Evolutionary conservation across 2,888 invertebrate species (phyloP), one percentile per base, ranked within the genome.

Genomic region (Icerya purchasi): DNA sequence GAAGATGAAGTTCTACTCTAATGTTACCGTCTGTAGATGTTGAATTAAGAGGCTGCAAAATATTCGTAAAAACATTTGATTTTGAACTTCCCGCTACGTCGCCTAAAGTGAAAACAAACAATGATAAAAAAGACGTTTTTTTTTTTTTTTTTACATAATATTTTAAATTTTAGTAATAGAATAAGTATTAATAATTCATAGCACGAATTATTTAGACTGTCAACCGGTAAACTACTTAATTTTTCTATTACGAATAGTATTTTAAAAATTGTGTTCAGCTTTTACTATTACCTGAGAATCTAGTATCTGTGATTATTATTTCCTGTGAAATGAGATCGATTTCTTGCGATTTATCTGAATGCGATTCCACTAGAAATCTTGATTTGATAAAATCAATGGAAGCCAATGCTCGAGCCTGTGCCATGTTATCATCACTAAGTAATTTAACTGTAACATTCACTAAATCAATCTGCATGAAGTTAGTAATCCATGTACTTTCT

Each of bases 321-420:
- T 90, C 92, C 72, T 87, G 87, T 0, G 93, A 94, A 0, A 92
- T 88, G 21, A 96, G 76, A 71, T 93, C 93, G 57, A 94, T 80
- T 68, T 93, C 93, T 72, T 89, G 90, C 18, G 88, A 83, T 54
- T 85, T 80, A 72, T 94, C 91, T 66, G 88, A 90, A 69, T 82
- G 84, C 2, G 84, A 82, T 70, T 93, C 92, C 58, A 89, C 80
- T 52, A 86, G 83, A 53, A 96, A 75, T 20, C 83, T 79, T 0
- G 93, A 93, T 71, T 86, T 86, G 65, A 93, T 86, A 71, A 96
- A 93, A 74, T 93, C 89, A 62, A 94, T 80, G 67, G 86, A 86
- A 1, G 91, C 89, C 54, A 96, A 74, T 14, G 74, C 65, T 3
- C 82, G 77, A n/a, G 60, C 62, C 8, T 61, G 61, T 50, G 61